Evolutionary conservation across 35 echinoderm and acorn worm genomes (phyloP).

Genomic region (Eucidaris tribuloides): DNA sequence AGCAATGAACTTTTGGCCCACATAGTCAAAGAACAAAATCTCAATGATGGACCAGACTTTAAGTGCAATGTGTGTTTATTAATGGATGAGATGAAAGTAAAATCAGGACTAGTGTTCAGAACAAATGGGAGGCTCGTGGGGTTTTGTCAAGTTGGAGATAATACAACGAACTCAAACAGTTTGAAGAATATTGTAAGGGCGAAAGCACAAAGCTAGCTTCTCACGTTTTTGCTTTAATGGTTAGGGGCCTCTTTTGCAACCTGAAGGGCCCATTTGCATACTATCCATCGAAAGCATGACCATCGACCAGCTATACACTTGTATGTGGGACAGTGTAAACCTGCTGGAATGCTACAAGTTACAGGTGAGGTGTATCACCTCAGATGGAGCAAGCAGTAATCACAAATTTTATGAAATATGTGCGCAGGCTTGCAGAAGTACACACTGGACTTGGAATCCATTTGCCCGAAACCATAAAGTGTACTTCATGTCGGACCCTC

Average conservation of each 20-base stretch:
- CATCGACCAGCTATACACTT: slow-evolving; percentile 6
- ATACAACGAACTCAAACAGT: slow-evolving; percentile 31
- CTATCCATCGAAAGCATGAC: not conserved
- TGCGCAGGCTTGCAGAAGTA: no score
- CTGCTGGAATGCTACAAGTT: not conserved
- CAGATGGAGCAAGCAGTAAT: not conserved
- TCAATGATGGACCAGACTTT: not conserved
- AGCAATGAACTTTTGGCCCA: not conserved
- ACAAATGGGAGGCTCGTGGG: slow-evolving; percentile 13
- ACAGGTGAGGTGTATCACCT: not conserved
- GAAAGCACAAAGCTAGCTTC: not conserved
- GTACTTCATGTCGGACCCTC: not conserved
- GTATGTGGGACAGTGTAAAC: not conserved
- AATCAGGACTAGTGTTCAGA: slow-evolving; percentile 38
- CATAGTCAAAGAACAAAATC: not conserved
- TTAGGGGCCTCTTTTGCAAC: not conserved
- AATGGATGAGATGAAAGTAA: slow-evolving; percentile 65
- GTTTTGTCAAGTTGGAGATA: not conserved
- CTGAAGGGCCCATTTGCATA: slow-evolving; percentile 34
- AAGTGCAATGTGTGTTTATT: slow-evolving; percentile 37
- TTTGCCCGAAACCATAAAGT: not conserved
- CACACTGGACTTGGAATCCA: not conserved
- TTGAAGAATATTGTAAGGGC: not conserved
- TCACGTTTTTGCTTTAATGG: slow-evolving; percentile 48
- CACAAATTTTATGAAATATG: not conserved